Conservation (phyloP, 92 coral and sea anemone species). For the Parazoanthus atlanticus region DNA sequence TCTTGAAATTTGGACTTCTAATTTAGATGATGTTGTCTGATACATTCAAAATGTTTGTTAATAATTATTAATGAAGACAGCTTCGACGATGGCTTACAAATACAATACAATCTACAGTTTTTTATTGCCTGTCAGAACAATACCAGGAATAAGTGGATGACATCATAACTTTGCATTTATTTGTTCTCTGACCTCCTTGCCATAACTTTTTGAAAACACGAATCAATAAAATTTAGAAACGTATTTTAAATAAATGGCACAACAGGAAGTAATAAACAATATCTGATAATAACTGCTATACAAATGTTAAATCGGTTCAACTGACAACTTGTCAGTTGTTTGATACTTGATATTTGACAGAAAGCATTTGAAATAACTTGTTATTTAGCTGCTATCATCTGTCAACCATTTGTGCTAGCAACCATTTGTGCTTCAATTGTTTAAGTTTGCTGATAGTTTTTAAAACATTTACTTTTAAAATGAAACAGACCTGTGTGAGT, state of each 20-base stretch:
- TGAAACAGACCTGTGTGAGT: no score
- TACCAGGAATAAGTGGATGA: not conserved
- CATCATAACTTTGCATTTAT: not conserved
- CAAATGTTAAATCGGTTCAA: no score
- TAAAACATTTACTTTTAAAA: no score
- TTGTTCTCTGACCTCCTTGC: not conserved
- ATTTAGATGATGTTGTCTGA: not conserved
- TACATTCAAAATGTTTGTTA: not conserved
- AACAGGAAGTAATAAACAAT: not conserved
- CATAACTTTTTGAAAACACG: not conserved
- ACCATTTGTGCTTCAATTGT: no score
- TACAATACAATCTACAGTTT: no score
- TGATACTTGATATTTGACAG: no score
- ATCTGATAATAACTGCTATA: no score
- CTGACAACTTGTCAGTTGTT: no score
- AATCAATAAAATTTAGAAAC: not conserved
- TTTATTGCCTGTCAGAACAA: conserved; percentile 7
- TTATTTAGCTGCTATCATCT: no score
- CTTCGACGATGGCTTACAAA: not conserved
- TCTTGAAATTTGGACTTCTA: not conserved
- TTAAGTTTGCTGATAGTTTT: no score
- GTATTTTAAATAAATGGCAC: not conserved
- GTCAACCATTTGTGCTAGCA: no score
- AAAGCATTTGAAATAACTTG: no score
- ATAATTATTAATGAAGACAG: not conserved